Evolutionary conservation across 2,113 vertebrate genomes (phyloP).

Genomic region (Procapra przewalskii): DNA sequence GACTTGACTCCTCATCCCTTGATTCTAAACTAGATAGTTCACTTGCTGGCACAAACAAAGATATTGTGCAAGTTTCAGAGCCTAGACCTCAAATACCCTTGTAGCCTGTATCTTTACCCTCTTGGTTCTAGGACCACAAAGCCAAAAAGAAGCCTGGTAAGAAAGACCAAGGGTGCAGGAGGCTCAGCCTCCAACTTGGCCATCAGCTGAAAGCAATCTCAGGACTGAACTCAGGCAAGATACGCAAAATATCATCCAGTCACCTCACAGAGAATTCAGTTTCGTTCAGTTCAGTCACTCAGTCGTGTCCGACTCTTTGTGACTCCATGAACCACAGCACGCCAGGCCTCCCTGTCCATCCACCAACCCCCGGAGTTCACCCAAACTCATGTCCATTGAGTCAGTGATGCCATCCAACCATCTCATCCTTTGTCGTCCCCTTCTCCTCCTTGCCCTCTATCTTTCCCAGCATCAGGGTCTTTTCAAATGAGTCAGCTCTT

Average conservation of each 20-base stretch:
- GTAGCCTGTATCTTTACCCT: not conserved
- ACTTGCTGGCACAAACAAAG: not conserved
- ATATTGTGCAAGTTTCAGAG: not conserved
- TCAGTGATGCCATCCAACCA: not conserved
- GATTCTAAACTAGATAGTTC: not conserved
- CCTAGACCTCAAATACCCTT: not conserved
- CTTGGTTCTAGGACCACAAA: not conserved
- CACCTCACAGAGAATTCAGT: not conserved
- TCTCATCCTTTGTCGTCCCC: not conserved
- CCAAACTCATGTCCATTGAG: not conserved
- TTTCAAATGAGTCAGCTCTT: not conserved
- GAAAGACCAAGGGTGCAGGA: not conserved
- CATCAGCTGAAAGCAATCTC: not conserved
- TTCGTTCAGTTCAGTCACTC: not conserved
- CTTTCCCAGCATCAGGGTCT: not conserved
- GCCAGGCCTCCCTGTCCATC: not conserved
- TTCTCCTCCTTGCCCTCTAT: not conserved
- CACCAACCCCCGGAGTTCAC: not conserved
- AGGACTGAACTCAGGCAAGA: not conserved
- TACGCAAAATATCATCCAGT: not conserved
- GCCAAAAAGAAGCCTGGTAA: not conserved
- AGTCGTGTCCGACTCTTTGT: accelerated
- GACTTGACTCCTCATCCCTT: not conserved
- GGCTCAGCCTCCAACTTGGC: not conserved
- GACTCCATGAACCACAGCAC: not conserved